Percentiles rank a stretch among this genome's conserved stretches.
Evolutionary conservation across 1,140 invertebrate species (phyloP).

Genomic region (Homalodisca vitripennis): DNA sequence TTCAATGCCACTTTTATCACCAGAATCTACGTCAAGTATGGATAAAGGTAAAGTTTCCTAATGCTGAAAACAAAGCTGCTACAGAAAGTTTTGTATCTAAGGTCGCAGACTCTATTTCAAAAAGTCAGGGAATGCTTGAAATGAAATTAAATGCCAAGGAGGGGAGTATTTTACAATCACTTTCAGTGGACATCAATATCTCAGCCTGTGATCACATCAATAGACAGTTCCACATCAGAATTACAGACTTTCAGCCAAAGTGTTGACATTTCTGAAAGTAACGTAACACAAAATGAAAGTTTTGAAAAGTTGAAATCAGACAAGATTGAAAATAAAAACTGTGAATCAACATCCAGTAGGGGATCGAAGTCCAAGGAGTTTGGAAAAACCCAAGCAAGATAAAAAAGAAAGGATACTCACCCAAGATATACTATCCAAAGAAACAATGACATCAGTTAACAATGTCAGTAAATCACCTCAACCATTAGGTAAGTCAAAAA

Average conservation of each 20-base stretch:
- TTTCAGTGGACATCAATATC: too few relatives aligned
- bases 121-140: slow-evolving; percentile 5
- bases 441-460: background rate
- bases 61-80: background rate
- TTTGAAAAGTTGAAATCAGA: too few relatives aligned
- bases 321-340: too few relatives aligned
- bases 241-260: too few relatives aligned
- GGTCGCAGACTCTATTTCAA: background rate
- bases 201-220: too few relatives aligned
- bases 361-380: background rate
- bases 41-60: background rate
- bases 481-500: background rate
- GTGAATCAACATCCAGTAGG: too few relatives aligned
- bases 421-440: too few relatives aligned
- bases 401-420: background rate
- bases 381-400: background rate
- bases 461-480: background rate
- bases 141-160: background rate
- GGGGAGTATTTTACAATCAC: background rate
- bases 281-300: too few relatives aligned
- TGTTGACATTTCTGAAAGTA: background rate
- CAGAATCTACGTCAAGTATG: background rate
- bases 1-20: background rate
- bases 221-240: too few relatives aligned
- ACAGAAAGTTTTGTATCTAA: background rate